Evolutionary conservation across 2,888 invertebrate species (phyloP).

Genomic region (Lasioglossum pauxillum): DNA sequence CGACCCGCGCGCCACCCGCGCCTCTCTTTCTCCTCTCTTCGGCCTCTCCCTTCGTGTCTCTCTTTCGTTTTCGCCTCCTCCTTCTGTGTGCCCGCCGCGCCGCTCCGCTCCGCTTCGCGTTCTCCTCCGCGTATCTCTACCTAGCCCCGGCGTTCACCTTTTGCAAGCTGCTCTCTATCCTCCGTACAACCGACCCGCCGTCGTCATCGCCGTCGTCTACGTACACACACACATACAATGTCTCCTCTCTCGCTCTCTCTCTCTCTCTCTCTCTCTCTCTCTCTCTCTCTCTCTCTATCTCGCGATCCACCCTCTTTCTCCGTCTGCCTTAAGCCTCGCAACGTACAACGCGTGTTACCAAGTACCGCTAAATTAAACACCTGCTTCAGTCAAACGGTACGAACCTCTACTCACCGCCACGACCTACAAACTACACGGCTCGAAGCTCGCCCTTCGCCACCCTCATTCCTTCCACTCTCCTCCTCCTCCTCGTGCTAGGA

Average conservation of each 20-base stretch:
- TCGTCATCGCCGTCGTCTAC: background rate
- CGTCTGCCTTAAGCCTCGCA: slow-evolving; percentile 62
- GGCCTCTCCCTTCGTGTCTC: slow-evolving; percentile 26
- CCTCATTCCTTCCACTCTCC: background rate
- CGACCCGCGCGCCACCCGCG: background rate
- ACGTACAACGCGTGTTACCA: slow-evolving; percentile 71
- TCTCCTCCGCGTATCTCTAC: slow-evolving; percentile 45
- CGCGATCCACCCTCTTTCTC: slow-evolving; percentile 33
- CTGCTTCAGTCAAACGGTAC: slow-evolving; percentile 77
- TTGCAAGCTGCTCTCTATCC: slow-evolving; percentile 27
- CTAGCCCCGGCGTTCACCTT: slow-evolving; percentile 51
- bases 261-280: background rate
- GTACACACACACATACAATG: background rate
- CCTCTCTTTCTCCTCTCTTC: slow-evolving; percentile 15
- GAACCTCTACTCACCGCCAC: slow-evolving; percentile 64
- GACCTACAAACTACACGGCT: slow-evolving; percentile 65
- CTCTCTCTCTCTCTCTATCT: background rate
- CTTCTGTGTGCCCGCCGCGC: slow-evolving; percentile 3
- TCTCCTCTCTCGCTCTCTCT: background rate
- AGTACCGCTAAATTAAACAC: slow-evolving; percentile 80
- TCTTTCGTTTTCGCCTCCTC: slow-evolving; percentile 51
- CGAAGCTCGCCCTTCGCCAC: slow-evolving; percentile 36
- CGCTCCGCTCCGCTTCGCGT: background rate
- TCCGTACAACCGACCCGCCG: slow-evolving; percentile 3
- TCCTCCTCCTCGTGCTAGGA: background rate